phyloP scores from a whole-genome alignment of 2,888 invertebrate genomes.

The Bellardia bayeri region DNA sequence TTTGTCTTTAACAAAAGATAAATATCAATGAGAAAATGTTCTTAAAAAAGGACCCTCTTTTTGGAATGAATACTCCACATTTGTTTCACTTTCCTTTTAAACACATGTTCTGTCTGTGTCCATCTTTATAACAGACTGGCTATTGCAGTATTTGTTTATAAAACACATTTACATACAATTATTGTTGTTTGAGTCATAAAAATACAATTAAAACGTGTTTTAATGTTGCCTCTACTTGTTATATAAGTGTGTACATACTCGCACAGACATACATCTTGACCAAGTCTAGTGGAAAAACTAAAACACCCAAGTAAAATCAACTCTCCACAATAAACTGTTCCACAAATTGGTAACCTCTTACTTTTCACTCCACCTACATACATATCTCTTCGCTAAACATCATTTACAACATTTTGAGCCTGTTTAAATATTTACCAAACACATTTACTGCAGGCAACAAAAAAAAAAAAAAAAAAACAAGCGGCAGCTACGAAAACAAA shows the following conservation, averaged over 20 bases:
- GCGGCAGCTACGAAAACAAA: conserved; percentile 35
- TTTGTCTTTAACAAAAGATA: too few relatives aligned
- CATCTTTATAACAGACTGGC: not conserved
- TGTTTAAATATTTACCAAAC: conserved; percentile 60
- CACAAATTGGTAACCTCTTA: conserved; percentile 35
- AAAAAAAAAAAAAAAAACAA: not conserved
- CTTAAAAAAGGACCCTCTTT: not conserved
- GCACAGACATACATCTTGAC: conserved; percentile 6
- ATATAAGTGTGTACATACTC: not conserved
- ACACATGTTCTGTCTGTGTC: not conserved
- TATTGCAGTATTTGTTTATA: conserved; percentile 57
- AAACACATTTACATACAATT: conserved; percentile 54
- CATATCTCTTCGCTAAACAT: conserved; percentile 3
- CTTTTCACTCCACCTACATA: not conserved
- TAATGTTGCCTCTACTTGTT: conserved; percentile 56
- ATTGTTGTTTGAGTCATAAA: conserved; percentile 80
- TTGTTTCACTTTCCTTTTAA: not conserved
- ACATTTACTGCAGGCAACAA: conserved; percentile 58
- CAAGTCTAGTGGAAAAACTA: conserved; percentile 28
- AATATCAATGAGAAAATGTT: not conserved
- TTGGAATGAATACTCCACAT: too few relatives aligned
- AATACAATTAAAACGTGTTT: conserved; percentile 79
- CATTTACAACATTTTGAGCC: conserved; percentile 54
- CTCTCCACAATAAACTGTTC: conserved; percentile 38
- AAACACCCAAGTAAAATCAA: conserved; percentile 21